A percentile compares a stretch with the other conserved stretches of the same genome.
phyloP scores from a whole-genome alignment of 2,888 invertebrate species.

The Noctuana brunneofusca region DNA sequence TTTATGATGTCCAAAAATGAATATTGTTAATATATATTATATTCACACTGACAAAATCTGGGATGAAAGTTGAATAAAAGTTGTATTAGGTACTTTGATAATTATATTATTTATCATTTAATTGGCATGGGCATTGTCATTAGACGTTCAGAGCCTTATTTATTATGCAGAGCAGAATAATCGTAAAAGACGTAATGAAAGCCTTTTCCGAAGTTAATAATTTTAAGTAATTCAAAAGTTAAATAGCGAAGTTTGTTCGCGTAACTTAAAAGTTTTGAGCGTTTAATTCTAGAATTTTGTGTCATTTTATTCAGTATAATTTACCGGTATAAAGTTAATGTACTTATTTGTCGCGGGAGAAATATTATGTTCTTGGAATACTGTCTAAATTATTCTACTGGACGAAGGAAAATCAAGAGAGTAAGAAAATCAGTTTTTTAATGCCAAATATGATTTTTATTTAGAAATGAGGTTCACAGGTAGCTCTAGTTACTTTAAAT shows the following conservation, averaged over 20 bases:
- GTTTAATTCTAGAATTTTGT: conserved; percentile 22
- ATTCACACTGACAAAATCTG: background rate
- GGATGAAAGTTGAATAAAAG: background rate
- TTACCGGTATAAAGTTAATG: conserved; percentile 23
- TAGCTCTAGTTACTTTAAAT: too few species aligned
- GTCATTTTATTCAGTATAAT: conserved; percentile 17
- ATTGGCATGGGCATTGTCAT: background rate
- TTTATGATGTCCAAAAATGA: too few species aligned
- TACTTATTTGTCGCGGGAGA: conserved; percentile 17
- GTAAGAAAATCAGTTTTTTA: too few species aligned
- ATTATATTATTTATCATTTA: too few species aligned
- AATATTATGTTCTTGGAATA: background rate
- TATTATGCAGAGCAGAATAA: conserved; percentile 20
- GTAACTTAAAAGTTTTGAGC: conserved; percentile 14
- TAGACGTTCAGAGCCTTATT: conserved; percentile 1
- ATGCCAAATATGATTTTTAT: background rate
- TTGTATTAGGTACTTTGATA: background rate
- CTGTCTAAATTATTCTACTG: background rate
- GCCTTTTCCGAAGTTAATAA: conserved; percentile 29
- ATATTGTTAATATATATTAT: background rate
- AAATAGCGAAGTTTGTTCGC: conserved; percentile 26
- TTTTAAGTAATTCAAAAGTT: conserved; percentile 31
- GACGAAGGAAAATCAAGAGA: too few species aligned
- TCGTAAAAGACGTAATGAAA: conserved; percentile 27
- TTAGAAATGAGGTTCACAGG: background rate